A percentile compares a stretch with the other conserved stretches of the same genome.
These are phyloP conservation scores for Autographa pulchrina DNA, from an alignment of 2,888 invertebrate genomes.

Conservation along the genomic window DNA sequence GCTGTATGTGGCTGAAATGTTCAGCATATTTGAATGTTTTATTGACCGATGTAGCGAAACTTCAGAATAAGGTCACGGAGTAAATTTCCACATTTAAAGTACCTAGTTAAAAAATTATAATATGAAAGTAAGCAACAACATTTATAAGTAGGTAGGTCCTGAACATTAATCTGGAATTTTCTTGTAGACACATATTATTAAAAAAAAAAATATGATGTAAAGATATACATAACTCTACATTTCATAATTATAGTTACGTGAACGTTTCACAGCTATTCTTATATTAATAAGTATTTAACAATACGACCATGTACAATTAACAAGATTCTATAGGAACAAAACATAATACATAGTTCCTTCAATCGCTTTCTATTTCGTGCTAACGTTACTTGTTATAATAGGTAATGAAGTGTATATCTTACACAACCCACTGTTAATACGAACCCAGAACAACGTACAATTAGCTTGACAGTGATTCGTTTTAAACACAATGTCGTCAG, in stretches of 20 bases:
- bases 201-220: no score
- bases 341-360: background rate
- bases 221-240: no score
- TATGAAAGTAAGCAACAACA: no score
- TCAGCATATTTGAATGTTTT: background rate
- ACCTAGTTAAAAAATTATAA: no score
- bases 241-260: constrained; percentile 23
- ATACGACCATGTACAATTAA: constrained; percentile 35
- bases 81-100: background rate
- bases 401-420: constrained; percentile 12
- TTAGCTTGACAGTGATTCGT: no score
- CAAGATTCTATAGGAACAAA: constrained; percentile 19
- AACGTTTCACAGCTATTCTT: constrained; percentile 18
- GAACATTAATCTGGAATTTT: no score
- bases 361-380: constrained; percentile 36
- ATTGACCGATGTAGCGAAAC: no score
- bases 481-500: no score
- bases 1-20: background rate
- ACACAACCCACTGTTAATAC: background rate
- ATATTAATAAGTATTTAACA: background rate
- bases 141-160: no score
- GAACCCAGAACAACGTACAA: background rate
- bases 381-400: constrained; percentile 21
- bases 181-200: no score
- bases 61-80: background rate